phyloP scores from a whole-genome alignment of 2,888 invertebrate genomes.

The Thymelicus sylvestris region DNA sequence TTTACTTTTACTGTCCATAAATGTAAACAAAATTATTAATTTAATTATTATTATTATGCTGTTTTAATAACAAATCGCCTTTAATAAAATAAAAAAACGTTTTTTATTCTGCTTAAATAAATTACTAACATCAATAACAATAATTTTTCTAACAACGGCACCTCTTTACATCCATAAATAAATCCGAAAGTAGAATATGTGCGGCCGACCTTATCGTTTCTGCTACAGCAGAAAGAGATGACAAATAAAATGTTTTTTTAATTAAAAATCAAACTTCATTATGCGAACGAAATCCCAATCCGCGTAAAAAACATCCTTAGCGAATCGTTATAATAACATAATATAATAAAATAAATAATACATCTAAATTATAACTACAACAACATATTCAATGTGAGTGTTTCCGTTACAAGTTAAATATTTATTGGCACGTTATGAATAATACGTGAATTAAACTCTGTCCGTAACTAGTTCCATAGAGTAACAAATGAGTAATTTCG shows the following conservation, averaged over 20 bases:
- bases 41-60: too few species aligned
- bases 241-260: constrained; percentile 9
- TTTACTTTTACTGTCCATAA: too few species aligned
- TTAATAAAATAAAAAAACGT: too few species aligned
- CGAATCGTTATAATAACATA: constrained; percentile 25
- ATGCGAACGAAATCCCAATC: constrained; percentile 20
- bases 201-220: constrained; percentile 7
- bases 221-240: not conserved
- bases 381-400: constrained; percentile 23
- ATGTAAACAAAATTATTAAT: too few species aligned
- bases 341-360: constrained; percentile 36
- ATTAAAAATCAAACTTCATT: constrained; percentile 24
- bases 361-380: constrained; percentile 34
- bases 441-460: constrained; percentile 35
- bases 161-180: not conserved
- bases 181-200: not conserved
- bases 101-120: too few species aligned
- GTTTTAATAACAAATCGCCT: too few species aligned
- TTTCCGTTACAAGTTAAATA: constrained; percentile 26
- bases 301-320: constrained; percentile 9
- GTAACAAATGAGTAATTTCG: not conserved
- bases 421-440: constrained; percentile 30
- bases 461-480: not conserved
- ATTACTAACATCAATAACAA: not conserved
- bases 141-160: too few species aligned